Conservation (phyloP, 2,113 vertebrate genomes). For the Hemiprocne comata region DNA sequence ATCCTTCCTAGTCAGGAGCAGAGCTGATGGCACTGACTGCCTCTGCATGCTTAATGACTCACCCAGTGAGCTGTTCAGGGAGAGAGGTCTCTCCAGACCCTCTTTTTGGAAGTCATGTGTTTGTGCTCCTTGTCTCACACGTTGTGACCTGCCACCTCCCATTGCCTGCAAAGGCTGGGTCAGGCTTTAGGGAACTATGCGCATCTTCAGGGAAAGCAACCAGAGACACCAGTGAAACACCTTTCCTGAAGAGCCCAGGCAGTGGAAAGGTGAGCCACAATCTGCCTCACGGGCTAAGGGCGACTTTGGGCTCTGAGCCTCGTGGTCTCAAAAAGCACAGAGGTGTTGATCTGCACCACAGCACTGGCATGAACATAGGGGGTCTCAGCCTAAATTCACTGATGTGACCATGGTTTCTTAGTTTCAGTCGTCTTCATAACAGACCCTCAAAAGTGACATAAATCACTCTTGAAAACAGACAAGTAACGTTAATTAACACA, state of each 20-base stretch:
- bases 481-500: background rate
- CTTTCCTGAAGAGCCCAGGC: background rate
- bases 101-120: background rate
- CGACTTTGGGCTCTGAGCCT: background rate
- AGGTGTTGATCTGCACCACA: background rate
- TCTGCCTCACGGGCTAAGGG: background rate
- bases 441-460: background rate
- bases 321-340: background rate
- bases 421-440: background rate
- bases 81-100: background rate
- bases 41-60: background rate
- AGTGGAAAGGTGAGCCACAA: background rate
- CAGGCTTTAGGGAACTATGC: background rate
- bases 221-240: background rate
- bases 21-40: background rate
- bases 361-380: background rate
- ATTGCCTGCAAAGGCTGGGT: background rate
- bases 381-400: background rate
- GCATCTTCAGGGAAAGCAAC: background rate
- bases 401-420: background rate
- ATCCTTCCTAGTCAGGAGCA: constrained; percentile 6
- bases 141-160: background rate
- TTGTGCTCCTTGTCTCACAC: background rate
- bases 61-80: background rate
- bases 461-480: background rate